Evolutionary conservation across 92 coral and sea anemone genomes (phyloP).

Genomic region (Parazoanthus swiftii): DNA sequence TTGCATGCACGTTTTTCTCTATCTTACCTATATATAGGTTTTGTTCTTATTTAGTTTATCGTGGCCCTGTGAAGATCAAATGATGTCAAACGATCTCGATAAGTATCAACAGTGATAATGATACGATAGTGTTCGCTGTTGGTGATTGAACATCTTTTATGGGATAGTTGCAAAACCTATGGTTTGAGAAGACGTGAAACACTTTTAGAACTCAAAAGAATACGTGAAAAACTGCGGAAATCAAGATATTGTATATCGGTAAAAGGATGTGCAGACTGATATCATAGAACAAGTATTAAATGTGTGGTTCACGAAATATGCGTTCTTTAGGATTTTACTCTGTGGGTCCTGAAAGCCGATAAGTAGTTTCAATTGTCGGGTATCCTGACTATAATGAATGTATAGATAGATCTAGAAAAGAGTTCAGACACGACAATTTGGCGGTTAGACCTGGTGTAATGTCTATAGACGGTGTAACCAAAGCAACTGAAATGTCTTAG

Average conservation of each 20-base stretch:
- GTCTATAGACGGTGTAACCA: background rate
- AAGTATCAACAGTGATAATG: background rate
- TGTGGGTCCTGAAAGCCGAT: constrained; percentile 11
- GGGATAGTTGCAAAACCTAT: background rate
- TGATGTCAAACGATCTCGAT: background rate
- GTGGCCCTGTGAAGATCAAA: constrained; percentile 30
- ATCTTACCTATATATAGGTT: background rate
- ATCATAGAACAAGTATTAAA: background rate
- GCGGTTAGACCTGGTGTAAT: background rate
- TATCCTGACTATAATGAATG: constrained; percentile 3
- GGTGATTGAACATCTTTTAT: background rate
- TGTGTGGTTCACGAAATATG: constrained; percentile 10
- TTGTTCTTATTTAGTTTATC: background rate
- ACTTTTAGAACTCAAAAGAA: background rate
- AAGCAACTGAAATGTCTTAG: background rate
- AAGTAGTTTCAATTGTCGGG: constrained; percentile 16
- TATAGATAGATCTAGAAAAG: background rate
- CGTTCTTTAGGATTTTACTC: background rate
- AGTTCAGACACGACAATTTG: background rate
- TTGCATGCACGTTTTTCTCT: constrained; percentile 17
- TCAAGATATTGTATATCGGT: constrained; percentile 29
- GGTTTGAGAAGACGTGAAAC: constrained; percentile 18
- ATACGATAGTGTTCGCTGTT: background rate
- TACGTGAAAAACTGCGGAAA: constrained; percentile 41
- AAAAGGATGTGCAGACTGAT: constrained; percentile 21